phyloP scores from a whole-genome alignment of 1,140 invertebrate species.

The Tetragnatha versicolor region DNA sequence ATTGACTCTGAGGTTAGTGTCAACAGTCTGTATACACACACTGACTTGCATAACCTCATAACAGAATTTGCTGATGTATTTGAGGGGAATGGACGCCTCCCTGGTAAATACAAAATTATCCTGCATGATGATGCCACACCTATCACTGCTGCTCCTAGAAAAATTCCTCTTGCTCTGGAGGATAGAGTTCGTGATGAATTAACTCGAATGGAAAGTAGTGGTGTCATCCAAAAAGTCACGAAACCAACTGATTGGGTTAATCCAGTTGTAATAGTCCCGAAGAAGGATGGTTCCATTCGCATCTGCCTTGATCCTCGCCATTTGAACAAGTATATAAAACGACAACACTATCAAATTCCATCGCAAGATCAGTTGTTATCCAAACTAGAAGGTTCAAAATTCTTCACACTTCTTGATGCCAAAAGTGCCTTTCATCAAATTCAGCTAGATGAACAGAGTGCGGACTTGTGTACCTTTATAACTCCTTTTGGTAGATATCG shows the following conservation, averaged over 20 bases:
- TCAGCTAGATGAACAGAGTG: neutral
- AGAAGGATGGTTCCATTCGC: slow-evolving; percentile 44
- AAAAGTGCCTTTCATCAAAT: slow-evolving; percentile 21
- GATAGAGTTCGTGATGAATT: slow-evolving; percentile 51
- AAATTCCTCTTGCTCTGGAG: slow-evolving; percentile 38
- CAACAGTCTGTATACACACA: too few relatives aligned
- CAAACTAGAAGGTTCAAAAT: neutral
- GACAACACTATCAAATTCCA: slow-evolving; percentile 20
- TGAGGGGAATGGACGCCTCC: neutral
- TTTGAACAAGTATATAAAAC: slow-evolving; percentile 59
- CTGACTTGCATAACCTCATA: neutral
- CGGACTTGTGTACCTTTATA: slow-evolving; percentile 25
- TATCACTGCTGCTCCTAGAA: slow-evolving; percentile 28
- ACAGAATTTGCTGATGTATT: slow-evolving; percentile 15
- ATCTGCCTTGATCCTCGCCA: slow-evolving; percentile 57
- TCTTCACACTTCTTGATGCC: slow-evolving; percentile 14
- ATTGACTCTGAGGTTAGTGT: too few relatives aligned
- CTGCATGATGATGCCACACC: slow-evolving; percentile 20
- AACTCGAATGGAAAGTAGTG: slow-evolving; percentile 51
- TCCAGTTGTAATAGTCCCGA: slow-evolving; percentile 52
- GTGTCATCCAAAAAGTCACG: slow-evolving; percentile 60
- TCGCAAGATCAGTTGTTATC: neutral
- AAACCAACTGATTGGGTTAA: slow-evolving; percentile 58
- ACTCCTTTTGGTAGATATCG: slow-evolving; percentile 59
- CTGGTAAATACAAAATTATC: slow-evolving; percentile 10